phyloP scores from a whole-genome alignment of 2,797 vertebrate species.

The Acrossocheilus fasciatus region DNA sequence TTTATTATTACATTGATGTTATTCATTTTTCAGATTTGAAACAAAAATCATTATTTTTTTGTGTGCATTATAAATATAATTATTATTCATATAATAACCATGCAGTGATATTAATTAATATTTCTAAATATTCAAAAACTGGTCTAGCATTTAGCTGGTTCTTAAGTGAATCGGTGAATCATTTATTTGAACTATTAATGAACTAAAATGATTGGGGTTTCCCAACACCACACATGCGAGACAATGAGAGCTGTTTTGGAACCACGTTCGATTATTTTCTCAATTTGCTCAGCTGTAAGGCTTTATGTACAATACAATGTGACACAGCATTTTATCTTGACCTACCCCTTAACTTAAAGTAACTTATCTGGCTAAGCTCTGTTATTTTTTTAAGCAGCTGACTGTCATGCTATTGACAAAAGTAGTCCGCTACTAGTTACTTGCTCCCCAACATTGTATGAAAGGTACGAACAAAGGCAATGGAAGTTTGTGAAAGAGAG shows the following conservation, averaged over 20 bases:
- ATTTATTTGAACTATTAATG: neutral
- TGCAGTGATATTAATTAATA: neutral
- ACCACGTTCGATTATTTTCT: neutral
- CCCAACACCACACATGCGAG: neutral
- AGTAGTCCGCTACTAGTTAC: neutral
- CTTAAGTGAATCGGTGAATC: neutral
- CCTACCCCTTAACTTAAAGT: neutral
- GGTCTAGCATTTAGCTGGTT: neutral
- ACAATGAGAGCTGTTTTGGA: neutral
- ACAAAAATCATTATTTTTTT: neutral
- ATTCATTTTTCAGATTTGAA: neutral
- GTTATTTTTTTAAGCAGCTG: conserved; percentile 5
- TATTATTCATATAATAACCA: neutral
- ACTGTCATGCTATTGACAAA: neutral
- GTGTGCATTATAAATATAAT: neutral
- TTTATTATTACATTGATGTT: neutral
- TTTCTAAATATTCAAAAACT: neutral
- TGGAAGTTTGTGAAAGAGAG: neutral
- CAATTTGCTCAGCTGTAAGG: neutral
- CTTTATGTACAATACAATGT: neutral
- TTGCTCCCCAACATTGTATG: neutral
- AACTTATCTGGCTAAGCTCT: neutral
- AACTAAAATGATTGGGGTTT: neutral
- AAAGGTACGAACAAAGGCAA: neutral
- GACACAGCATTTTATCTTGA: neutral